Evolutionary conservation across 2,113 vertebrate species (phyloP).

Genomic region (Gila orcuttii): DNA sequence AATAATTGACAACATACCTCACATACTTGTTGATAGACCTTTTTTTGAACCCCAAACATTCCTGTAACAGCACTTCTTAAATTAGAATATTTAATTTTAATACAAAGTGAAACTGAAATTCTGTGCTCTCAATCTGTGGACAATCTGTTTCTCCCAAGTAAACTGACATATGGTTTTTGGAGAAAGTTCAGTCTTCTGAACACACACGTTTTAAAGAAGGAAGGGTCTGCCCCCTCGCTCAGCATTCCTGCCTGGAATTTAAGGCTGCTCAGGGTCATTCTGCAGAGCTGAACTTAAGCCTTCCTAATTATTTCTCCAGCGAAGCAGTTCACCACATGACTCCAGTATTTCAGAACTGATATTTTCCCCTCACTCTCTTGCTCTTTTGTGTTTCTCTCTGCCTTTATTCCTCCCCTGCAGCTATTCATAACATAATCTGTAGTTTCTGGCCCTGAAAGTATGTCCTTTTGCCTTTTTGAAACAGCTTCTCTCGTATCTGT

Average conservation of each 20-base stretch:
- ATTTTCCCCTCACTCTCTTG: conserved; percentile 20
- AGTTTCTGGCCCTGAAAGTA: conserved; percentile 15
- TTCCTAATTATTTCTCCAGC: conserved; percentile 48
- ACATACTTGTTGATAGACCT: background rate
- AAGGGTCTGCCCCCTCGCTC: conserved; percentile 19
- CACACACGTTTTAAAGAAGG: conserved; percentile 1
- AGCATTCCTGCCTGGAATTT: conserved; percentile 54
- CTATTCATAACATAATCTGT: conserved; percentile 37
- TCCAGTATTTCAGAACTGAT: conserved; percentile 27
- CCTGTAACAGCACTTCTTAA: background rate
- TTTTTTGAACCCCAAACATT: background rate
- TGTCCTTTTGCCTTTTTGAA: background rate
- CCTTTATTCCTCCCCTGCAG: conserved; percentile 32
- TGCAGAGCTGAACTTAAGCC: conserved; percentile 49
- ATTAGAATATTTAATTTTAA: background rate
- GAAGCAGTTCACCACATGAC: conserved; percentile 43
- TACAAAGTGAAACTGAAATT: background rate
- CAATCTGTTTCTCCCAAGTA: conserved; percentile 1
- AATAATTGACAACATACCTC: background rate
- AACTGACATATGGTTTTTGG: conserved; percentile 6
- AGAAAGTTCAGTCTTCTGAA: background rate
- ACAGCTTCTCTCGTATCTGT: conserved; percentile 9
- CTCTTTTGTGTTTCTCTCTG: conserved; percentile 14
- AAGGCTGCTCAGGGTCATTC: conserved; percentile 38
- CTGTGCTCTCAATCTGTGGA: background rate